Conservation (phyloP, 2,888 invertebrate genomes). For the Teleogryllus oceanicus region DNA sequence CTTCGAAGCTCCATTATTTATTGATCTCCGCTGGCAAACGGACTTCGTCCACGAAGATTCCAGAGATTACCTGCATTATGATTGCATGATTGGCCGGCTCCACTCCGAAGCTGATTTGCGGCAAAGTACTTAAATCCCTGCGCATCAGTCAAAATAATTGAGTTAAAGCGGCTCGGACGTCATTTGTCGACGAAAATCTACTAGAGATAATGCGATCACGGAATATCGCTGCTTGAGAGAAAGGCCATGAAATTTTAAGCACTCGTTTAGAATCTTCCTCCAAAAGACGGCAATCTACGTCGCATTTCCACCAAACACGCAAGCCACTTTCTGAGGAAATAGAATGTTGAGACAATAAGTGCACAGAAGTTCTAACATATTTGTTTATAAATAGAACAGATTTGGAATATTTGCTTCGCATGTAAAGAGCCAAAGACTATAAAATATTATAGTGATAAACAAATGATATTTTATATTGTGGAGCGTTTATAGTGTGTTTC, state of each 20-base stretch:
- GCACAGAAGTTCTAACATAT: too few relatives aligned
- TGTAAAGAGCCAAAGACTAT: too few relatives aligned
- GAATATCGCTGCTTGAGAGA: not conserved
- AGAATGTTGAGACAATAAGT: too few relatives aligned
- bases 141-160: constrained; percentile 9
- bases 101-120: constrained; percentile 1
- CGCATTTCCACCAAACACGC: too few relatives aligned
- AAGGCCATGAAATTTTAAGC: not conserved
- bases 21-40: not conserved
- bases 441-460: too few relatives aligned
- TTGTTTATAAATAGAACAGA: too few relatives aligned
- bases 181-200: not conserved
- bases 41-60: constrained; percentile 1
- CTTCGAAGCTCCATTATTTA: not conserved
- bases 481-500: too few relatives aligned
- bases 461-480: too few relatives aligned
- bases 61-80: not conserved
- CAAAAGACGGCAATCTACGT: too few relatives aligned
- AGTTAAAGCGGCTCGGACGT: not conserved
- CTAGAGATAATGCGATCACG: not conserved
- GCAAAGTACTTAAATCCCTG: constrained; percentile 8
- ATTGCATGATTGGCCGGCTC: not conserved
- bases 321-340: too few relatives aligned
- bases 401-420: too few relatives aligned
- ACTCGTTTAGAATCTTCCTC: too few relatives aligned